Evolutionary conservation across 2,113 vertebrate genomes (phyloP), one percentile per base, ranked within the genome.

Genomic region (Trochalopteron elliotii): DNA sequence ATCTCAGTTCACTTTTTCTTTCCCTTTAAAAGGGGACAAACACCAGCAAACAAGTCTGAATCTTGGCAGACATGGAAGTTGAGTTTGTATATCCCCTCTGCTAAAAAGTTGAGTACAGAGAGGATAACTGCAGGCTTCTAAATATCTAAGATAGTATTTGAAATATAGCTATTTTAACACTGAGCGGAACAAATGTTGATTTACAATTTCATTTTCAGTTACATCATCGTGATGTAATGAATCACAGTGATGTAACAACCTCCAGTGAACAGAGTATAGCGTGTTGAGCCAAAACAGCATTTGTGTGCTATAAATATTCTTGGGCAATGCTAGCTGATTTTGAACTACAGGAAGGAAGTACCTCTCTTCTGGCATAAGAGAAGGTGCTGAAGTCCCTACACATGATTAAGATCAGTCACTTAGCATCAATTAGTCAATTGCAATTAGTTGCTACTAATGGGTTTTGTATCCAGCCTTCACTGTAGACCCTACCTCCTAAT

Each of bases 341-440:
- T 79, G 18, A 76, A 33, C n/a, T 89, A 30, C 13, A 18, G 30
- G 22, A 89, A 82, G 27, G 50, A 92, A 91, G 50, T 80, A 27
- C 37, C 12, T 76, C 18, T 95, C 35, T 79, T 75, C 35, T 89
- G 55, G 40, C 69, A 50, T 71, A 53, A 72, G 65, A 57, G 28
- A 79, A 89, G 19, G 23, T 79, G 67, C 55, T 10, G 3, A 80
- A 90, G 75, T 94, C 39, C 75, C 61, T 91, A 44, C 47, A 57
- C 30, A 6, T 90, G 87, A 86, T 95, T 91, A 96, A 65, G 82
- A 87, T 96, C 89, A 85, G 84, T 87, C 78, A 76, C 37, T 91
- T 96, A 65, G 67, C 87, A 77, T 90, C 91, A 94, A 55, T 94
- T 94, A 90, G 94, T 96, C 93, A 97, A 95, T 91, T 94, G 75